Conservation (phyloP, 2,888 invertebrate species). For the Lydus trimaculatus region DNA sequence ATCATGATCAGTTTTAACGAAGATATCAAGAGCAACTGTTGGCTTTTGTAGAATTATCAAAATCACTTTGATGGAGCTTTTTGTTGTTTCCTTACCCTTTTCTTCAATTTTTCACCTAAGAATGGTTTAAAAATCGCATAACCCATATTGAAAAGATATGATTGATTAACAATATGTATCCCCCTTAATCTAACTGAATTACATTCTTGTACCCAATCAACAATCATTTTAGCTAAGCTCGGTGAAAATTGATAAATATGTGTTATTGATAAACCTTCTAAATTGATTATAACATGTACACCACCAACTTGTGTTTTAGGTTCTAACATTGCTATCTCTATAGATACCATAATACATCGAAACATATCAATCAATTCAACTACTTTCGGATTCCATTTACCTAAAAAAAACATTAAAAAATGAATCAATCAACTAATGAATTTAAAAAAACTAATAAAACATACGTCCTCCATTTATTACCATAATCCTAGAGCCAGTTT, state of each 20-base stretch:
- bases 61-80: too few relatives aligned
- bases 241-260: conserved; percentile 82
- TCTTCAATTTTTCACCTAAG: conserved; percentile 80
- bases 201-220: conserved; percentile 83
- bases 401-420: conserved; percentile 55
- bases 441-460: conserved; percentile 41
- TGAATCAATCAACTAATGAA: not conserved
- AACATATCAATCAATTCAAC: conserved; percentile 73
- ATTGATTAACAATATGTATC: conserved; percentile 88
- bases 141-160: conserved; percentile 84
- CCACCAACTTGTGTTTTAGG: conserved; percentile 81
- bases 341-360: conserved; percentile 71
- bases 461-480: conserved; percentile 76
- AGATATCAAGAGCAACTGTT: too few relatives aligned
- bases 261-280: conserved; percentile 75
- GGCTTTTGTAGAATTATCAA: too few relatives aligned
- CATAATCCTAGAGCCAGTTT: conserved; percentile 73
- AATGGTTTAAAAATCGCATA: conserved; percentile 90
- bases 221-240: conserved; percentile 73
- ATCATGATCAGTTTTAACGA: too few relatives aligned
- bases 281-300: conserved; percentile 75
- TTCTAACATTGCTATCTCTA: conserved; percentile 81
- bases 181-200: conserved; percentile 84
- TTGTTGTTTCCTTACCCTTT: conserved; percentile 65
- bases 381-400: conserved; percentile 78